Percentiles rank a stretch among this genome's conserved stretches.
Evolutionary conservation across 2,888 invertebrate species (phyloP).

Genomic region (Drosophila nr. perissopoda): DNA sequence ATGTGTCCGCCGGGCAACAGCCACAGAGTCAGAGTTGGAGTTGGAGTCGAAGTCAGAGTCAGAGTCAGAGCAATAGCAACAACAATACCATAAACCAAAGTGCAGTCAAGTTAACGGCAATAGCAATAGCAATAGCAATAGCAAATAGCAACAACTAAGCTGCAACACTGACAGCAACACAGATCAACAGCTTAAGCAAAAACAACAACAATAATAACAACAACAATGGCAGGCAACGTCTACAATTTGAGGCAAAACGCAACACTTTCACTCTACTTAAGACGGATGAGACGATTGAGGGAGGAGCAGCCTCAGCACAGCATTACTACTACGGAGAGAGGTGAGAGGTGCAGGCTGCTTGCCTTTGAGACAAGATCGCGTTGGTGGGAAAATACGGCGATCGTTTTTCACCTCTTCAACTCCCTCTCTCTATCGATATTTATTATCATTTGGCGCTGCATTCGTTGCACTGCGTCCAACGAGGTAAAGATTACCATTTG

Average conservation of each 20-base stretch:
- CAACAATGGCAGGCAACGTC: constrained; percentile 54
- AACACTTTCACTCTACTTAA: constrained; percentile 80
- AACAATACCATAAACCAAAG: constrained; percentile 59
- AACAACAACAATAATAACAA: constrained; percentile 27
- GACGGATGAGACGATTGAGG: constrained; percentile 68
- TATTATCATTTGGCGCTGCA: constrained; percentile 72
- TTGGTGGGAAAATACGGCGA: constrained; percentile 74
- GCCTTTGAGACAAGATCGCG: constrained; percentile 68
- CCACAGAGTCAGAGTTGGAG: constrained; percentile 2
- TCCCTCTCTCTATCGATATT: constrained; percentile 51
- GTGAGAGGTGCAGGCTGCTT: constrained; percentile 15
- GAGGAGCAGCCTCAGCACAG: constrained; percentile 45
- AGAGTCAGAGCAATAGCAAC: constrained; percentile 35
- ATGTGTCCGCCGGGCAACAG: constrained; percentile 59
- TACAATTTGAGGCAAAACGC: constrained; percentile 73
- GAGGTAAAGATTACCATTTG: constrained; percentile 49
- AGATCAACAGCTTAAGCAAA: constrained; percentile 43
- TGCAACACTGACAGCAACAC: constrained; percentile 51
- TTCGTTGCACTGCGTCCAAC: constrained; percentile 31
- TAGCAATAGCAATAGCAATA: constrained; percentile 26
- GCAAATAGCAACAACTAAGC: constrained; percentile 30
- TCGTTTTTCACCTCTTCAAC: constrained; percentile 49
- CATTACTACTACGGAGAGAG: background rate
- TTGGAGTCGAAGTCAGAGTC: constrained; percentile 3
- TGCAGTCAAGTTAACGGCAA: constrained; percentile 56